These are phyloP conservation scores for Panthera uncia DNA, from an alignment of 2,113 vertebrate genomes.

Conservation along the genomic window DNA sequence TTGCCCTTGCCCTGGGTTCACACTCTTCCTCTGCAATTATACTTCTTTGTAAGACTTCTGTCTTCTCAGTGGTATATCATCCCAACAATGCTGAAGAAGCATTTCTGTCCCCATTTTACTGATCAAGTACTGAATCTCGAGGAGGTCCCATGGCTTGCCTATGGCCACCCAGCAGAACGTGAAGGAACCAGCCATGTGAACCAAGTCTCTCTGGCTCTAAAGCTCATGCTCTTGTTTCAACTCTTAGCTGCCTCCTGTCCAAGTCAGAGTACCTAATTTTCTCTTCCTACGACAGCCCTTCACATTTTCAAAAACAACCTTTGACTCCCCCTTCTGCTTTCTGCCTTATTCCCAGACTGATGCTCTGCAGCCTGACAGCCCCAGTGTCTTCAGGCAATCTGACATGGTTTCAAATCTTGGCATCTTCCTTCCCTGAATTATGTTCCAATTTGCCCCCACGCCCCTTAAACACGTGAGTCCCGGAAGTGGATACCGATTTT, in stretches of 20 bases:
- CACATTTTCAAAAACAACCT: neutral
- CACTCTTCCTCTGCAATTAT: neutral
- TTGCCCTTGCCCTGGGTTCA: neutral
- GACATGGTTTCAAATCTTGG: neutral
- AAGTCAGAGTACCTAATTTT: neutral
- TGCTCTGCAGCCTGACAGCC: neutral
- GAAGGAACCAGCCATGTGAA: neutral
- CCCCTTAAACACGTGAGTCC: conserved; percentile 1
- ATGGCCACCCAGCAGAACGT: fast-evolving
- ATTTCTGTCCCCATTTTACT: neutral
- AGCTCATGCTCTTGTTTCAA: neutral
- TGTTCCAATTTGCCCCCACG: conserved; percentile 32
- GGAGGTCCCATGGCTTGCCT: neutral
- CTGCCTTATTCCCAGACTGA: neutral
- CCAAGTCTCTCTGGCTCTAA: neutral
- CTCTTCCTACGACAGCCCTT: neutral
- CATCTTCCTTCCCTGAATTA: conserved; percentile 17
- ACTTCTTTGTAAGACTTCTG: neutral
- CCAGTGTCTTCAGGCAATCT: neutral
- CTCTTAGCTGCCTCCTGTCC: neutral
- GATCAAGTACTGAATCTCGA: neutral
- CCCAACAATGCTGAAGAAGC: neutral
- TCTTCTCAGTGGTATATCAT: neutral
- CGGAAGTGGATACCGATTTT: conserved; percentile 17
- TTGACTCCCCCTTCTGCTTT: neutral